These are phyloP conservation scores for Solea solea DNA, from an alignment of 2,113 vertebrate genomes.

Conservation along the genomic window DNA sequence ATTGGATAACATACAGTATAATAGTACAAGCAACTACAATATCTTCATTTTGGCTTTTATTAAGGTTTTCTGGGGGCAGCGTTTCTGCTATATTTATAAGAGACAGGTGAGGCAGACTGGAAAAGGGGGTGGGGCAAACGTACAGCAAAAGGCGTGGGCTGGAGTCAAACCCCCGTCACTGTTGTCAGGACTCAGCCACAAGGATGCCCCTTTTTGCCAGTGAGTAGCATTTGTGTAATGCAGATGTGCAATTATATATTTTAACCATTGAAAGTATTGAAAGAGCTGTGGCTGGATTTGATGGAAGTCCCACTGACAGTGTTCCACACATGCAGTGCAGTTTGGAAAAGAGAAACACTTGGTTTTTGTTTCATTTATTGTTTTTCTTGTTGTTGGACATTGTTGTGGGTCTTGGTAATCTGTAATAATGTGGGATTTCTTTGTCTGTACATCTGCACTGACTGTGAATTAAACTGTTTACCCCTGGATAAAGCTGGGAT, in stretches of 20 bases:
- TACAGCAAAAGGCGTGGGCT: neutral
- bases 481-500: neutral
- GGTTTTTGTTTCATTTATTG: neutral
- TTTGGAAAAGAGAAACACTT: conserved; percentile 28
- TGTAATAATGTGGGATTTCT: conserved; percentile 13
- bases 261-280: conserved; percentile 7
- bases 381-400: neutral
- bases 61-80: neutral
- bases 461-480: conserved; percentile 29
- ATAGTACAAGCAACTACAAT: neutral
- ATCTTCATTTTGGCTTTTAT: neutral
- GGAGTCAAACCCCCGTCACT: neutral
- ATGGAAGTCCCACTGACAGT: neutral
- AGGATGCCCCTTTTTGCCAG: neutral
- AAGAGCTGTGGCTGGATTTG: neutral
- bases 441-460: conserved; percentile 41
- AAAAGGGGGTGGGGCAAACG: neutral
- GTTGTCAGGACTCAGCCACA: neutral
- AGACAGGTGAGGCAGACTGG: neutral
- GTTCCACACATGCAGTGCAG: conserved; percentile 8
- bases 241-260: conserved; percentile 8
- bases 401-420: conserved; percentile 19
- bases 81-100: neutral
- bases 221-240: conserved; percentile 1
- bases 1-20: conserved; percentile 15